phyloP scores from a whole-genome alignment of 2,888 invertebrate genomes.

The Leptothorax acervorum region DNA sequence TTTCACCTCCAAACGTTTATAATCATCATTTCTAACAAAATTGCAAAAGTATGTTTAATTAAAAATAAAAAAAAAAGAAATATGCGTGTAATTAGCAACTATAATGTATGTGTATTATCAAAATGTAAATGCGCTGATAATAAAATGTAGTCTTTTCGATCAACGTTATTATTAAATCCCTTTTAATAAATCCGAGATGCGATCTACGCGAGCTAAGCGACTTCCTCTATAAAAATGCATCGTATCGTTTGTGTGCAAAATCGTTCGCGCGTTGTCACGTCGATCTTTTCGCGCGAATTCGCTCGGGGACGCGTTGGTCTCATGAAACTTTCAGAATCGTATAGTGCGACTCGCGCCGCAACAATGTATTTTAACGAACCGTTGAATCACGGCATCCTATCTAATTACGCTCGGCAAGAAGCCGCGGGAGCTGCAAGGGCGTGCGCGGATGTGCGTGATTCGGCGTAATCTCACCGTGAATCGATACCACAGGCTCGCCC shows the following conservation, averaged over 20 bases:
- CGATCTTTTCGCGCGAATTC: conserved; percentile 28
- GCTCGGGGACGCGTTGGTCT: conserved; percentile 38
- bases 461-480: conserved; percentile 44
- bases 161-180: conserved; percentile 6
- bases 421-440: conserved; percentile 37
- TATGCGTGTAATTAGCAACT: neutral
- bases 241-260: conserved; percentile 39
- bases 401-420: conserved; percentile 46
- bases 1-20: neutral
- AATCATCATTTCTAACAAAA: neutral
- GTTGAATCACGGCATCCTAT: conserved; percentile 54
- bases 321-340: conserved; percentile 18
- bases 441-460: conserved; percentile 56
- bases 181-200: conserved; percentile 7
- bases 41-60: neutral
- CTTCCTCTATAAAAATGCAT: conserved; percentile 41
- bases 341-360: conserved; percentile 26
- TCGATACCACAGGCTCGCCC: conserved; percentile 43
- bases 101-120: neutral
- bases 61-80: neutral
- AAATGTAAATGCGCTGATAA: neutral
- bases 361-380: conserved; percentile 40
- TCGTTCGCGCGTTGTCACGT: conserved; percentile 9
- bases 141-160: neutral
- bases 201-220: conserved; percentile 14